A percentile compares a stretch with the other conserved stretches of the same genome.
phyloP scores from a whole-genome alignment of 2,797 vertebrate species.

The Antrozous pallidus region DNA sequence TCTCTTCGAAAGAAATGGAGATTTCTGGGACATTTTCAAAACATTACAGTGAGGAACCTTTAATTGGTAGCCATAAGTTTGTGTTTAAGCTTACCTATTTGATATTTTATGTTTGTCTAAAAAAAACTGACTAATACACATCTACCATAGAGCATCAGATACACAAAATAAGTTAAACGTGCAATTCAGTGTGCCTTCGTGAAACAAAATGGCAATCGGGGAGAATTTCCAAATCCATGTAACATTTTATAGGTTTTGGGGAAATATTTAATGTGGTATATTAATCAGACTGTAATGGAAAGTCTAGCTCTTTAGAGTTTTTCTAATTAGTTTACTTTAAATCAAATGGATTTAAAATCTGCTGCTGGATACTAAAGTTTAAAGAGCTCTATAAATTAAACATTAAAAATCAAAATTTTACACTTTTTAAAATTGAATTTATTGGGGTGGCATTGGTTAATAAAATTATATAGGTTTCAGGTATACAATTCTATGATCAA shows the following conservation, averaged over 20 bases:
- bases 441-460: background rate
- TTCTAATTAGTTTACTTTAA: background rate
- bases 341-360: slow-evolving; percentile 11
- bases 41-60: background rate
- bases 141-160: background rate
- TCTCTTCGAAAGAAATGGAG: background rate
- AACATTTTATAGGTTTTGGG: background rate
- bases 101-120: background rate
- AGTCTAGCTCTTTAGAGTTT: background rate
- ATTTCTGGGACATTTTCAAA: slow-evolving; percentile 28
- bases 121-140: background rate
- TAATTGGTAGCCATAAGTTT: background rate
- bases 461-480: background rate
- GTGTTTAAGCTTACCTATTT: background rate
- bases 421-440: background rate
- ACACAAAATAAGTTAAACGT: background rate
- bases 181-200: background rate
- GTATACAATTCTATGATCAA: background rate
- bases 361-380: background rate
- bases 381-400: slow-evolving; percentile 6
- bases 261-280: background rate
- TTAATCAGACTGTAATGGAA: background rate
- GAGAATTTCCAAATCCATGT: background rate
- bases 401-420: background rate
- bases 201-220: background rate